Conservation (phyloP, 2,113 vertebrate genomes). For the Etheostoma cragini region DNA sequence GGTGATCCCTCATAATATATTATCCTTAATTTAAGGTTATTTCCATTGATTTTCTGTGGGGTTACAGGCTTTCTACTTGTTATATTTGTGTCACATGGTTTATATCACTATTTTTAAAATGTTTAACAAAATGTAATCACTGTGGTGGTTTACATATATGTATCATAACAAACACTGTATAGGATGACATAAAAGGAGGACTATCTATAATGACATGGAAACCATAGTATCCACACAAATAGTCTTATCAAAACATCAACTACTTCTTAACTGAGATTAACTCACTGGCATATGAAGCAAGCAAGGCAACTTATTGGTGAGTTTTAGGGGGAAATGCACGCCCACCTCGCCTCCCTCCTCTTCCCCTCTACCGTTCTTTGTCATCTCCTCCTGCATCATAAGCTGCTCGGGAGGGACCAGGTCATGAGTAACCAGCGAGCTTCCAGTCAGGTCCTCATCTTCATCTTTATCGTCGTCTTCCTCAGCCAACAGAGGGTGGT, state of each 20-base stretch:
- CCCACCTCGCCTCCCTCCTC: constrained; percentile 89
- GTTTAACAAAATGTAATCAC: background rate
- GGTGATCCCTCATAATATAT: background rate
- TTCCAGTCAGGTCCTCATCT: constrained; percentile 88
- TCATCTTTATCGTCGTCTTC: constrained; percentile 80
- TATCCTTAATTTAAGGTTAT: background rate
- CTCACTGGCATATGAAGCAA: constrained; percentile 95
- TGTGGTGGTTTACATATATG: background rate
- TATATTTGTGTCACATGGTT: background rate
- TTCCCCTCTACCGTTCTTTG: constrained; percentile 88
- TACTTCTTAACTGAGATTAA: constrained; percentile 73
- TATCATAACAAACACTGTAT: background rate
- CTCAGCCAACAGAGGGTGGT: constrained; percentile 91
- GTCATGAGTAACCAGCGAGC: constrained; percentile 91
- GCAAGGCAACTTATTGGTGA: constrained; percentile 93
- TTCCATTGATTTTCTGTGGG: background rate
- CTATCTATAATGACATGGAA: background rate
- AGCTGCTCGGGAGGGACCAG: constrained; percentile 96
- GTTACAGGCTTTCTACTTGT: background rate
- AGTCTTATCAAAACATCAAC: constrained; percentile 7
- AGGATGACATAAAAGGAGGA: background rate
- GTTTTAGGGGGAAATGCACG: constrained; percentile 86
- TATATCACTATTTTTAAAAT: background rate
- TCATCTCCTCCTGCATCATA: constrained; percentile 97
- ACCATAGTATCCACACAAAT: constrained; percentile 14